Evolutionary conservation across 2,888 invertebrate genomes (phyloP).

Genomic region (Hemistola chrysoprasaria): DNA sequence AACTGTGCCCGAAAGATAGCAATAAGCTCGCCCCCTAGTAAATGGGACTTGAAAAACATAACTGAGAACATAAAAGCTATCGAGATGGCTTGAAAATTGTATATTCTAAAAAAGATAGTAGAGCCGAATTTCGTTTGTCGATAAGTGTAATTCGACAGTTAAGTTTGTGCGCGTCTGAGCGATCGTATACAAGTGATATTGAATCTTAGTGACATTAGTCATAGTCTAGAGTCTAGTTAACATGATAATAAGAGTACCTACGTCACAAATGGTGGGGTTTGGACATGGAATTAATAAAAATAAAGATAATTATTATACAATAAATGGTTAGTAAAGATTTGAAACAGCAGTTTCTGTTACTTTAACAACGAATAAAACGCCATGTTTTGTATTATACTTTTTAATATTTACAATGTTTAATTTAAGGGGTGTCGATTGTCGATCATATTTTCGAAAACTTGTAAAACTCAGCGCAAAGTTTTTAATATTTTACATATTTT

Average conservation of each 20-base stretch:
- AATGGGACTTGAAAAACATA: too few relatives aligned
- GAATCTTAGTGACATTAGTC: conserved; percentile 21
- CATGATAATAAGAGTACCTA: conserved; percentile 26
- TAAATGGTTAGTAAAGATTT: too few relatives aligned
- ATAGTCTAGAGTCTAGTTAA: conserved; percentile 9
- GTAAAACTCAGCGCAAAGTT: neutral
- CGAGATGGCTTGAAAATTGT: too few relatives aligned
- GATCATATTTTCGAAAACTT: conserved; percentile 20
- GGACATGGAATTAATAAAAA: conserved; percentile 10
- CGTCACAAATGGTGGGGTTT: conserved; percentile 20
- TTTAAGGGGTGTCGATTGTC: conserved; percentile 38
- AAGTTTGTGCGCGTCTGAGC: conserved; percentile 18
- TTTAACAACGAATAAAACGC: conserved; percentile 53
- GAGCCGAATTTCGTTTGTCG: neutral
- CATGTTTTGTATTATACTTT: conserved; percentile 45
- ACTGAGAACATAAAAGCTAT: too few relatives aligned
- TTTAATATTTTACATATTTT: too few relatives aligned
- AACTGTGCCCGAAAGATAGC: too few relatives aligned
- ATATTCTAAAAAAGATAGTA: too few relatives aligned
- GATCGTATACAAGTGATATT: conserved; percentile 33
- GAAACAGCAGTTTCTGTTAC: too few relatives aligned
- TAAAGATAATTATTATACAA: too few relatives aligned
- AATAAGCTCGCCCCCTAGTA: too few relatives aligned
- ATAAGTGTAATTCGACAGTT: conserved; percentile 8
- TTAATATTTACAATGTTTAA: conserved; percentile 46